Base-by-base conservation (phyloP, 1,140 invertebrate species). In the Atta texana region DNA sequence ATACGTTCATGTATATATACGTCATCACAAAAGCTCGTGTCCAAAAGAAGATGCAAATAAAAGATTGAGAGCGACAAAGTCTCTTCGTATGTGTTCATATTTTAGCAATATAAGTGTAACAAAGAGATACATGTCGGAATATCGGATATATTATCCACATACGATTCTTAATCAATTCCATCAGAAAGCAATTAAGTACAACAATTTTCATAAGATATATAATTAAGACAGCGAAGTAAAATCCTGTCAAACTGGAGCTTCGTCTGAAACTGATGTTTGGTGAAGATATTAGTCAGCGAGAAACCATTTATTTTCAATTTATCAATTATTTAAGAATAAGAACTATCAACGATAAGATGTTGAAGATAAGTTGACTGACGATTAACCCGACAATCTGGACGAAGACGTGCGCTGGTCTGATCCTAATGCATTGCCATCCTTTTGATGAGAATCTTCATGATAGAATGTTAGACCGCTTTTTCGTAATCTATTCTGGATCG, bases 401-500 rank as follows among this genome's bases (percentile, higher is more conserved):
- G 10, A 28, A 39, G 14, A 44, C 24, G 53, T 18, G 74, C 55
- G 3, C 21, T 24, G 24, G 10, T n/a, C 34, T 51, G 3, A 44
- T 77, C 21, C 12, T 31, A 16, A 3, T 16, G 12, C 39, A 8
- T 55, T 34, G 64, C 49, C 14, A 80, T 55, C 55, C 14, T 6
- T 51, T 39, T 18, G 4, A 55, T 55, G 14, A n/a, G 4, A 24
- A 80, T 80, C 44, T 44, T 78, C 5, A 14, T 39, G n/a, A 18
- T 55, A 34, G n/a, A 51, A 81, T 3, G 64, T 39, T 81, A 28
- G 31, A 55, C 3, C 49, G 44, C 14, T 55, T 82, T 74, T 7
- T n/a, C 18, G 34, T 63, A 84, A 84, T 84, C 55, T 75, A 74
- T n/a, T 69, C 75, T 18, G 59, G 59, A 69, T 89, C 72, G 61